Evolutionary conservation across 2,797 vertebrate species (phyloP).

Genomic region (Cheirogaleus major): DNA sequence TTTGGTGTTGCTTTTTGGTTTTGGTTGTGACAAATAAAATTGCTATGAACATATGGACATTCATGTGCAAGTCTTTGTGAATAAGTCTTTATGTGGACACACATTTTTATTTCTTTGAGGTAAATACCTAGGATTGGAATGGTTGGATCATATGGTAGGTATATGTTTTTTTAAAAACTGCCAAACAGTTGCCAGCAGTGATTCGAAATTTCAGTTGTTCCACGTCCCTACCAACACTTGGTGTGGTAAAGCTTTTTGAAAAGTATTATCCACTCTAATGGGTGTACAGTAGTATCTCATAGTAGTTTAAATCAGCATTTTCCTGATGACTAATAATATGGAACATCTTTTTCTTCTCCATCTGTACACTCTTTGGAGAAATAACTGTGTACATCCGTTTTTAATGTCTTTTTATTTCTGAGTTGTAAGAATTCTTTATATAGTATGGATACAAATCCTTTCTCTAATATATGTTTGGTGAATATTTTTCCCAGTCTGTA

Average conservation of each 20-base stretch:
- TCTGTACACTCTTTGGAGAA: background rate
- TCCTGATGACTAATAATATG: no score
- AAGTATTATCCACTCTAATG: background rate
- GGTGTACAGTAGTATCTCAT: background rate
- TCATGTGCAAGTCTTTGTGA: background rate
- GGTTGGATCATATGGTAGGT: background rate
- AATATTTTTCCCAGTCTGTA: no score
- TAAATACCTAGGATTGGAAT: no score
- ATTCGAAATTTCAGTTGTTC: background rate
- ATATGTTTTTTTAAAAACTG: background rate
- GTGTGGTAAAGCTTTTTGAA: background rate
- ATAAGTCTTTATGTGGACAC: background rate
- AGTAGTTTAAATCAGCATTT: no score
- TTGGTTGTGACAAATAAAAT: background rate
- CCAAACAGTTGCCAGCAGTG: background rate
- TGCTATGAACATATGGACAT: background rate
- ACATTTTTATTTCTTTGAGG: no score
- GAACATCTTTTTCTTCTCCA: background rate
- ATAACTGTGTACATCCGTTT: background rate
- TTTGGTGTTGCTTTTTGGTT: background rate
- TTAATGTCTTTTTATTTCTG: background rate
- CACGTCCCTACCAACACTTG: background rate
- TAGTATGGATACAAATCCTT: no score
- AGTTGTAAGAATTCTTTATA: background rate
- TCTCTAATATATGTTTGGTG: no score